Conservation (phyloP, 2,113 vertebrate genomes). For the Cyanoderma ruficeps region DNA sequence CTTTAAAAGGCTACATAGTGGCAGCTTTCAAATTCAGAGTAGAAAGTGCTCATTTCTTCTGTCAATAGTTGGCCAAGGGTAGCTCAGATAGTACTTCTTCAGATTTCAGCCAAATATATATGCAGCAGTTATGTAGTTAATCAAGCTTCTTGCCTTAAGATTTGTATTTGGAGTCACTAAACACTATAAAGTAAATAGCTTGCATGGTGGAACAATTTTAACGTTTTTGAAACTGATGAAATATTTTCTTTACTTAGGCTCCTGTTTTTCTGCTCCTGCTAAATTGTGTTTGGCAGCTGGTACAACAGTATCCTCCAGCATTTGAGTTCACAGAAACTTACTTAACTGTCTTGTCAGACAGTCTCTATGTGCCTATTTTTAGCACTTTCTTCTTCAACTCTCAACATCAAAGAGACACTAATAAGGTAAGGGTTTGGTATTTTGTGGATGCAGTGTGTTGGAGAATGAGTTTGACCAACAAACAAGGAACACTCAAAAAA, state of each 20-base stretch:
- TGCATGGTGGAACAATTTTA: neutral
- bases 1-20: neutral
- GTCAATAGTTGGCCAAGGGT: neutral
- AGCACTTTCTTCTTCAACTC: constrained; percentile 92
- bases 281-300: constrained; percentile 87
- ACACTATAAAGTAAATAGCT: neutral
- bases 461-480: neutral
- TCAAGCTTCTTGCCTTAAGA: neutral
- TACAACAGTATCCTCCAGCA: constrained; percentile 82
- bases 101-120: neutral
- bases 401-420: constrained; percentile 75
- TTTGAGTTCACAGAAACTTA: constrained; percentile 91
- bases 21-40: neutral
- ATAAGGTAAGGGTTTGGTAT: constrained; percentile 71
- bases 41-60: neutral
- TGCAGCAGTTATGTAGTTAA: neutral
- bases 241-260: constrained; percentile 64
- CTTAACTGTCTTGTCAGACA: constrained; percentile 88
- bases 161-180: neutral
- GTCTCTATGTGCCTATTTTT: constrained; percentile 85
- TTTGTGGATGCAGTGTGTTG: neutral
- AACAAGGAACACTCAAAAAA: neutral
- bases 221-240: neutral
- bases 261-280: constrained; percentile 89
- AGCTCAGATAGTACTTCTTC: neutral